Percentiles rank a stretch among this genome's conserved stretches.
Conservation (phyloP, 2,113 vertebrate genomes). For the Ceratotherium simum region DNA sequence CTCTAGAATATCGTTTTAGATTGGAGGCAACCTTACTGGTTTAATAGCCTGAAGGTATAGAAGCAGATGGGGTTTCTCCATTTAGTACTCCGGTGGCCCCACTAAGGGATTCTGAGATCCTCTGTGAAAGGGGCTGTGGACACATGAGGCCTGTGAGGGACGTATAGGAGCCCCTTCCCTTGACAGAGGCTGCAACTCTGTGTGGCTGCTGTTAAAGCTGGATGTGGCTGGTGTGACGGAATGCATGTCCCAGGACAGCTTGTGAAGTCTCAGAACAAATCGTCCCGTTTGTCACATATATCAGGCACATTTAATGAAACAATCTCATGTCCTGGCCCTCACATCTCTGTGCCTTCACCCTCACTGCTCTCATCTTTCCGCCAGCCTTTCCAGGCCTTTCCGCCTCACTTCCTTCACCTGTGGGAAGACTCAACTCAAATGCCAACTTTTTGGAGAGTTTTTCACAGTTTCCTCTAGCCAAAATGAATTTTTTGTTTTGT, state of each 20-base stretch:
- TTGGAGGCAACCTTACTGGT: neutral
- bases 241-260: neutral
- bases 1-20: neutral
- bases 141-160: neutral
- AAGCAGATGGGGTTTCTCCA: neutral
- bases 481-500: neutral
- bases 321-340: neutral
- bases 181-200: neutral
- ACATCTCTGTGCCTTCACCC: neutral
- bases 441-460: neutral
- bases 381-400: neutral
- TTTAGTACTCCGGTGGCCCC: rapidly evolving
- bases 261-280: neutral
- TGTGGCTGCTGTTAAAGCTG: rapidly evolving
- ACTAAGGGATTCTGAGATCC: neutral
- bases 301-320: neutral
- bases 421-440: neutral
- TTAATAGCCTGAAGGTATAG: neutral
- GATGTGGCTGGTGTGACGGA: neutral
- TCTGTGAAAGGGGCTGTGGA: neutral
- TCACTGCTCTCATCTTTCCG: neutral
- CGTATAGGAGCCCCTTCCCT: neutral
- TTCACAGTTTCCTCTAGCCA: neutral
- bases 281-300: rapidly evolving
- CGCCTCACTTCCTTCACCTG: neutral